Conservation (phyloP, 2,888 invertebrate genomes). For the Drosophila helvetica region DNA sequence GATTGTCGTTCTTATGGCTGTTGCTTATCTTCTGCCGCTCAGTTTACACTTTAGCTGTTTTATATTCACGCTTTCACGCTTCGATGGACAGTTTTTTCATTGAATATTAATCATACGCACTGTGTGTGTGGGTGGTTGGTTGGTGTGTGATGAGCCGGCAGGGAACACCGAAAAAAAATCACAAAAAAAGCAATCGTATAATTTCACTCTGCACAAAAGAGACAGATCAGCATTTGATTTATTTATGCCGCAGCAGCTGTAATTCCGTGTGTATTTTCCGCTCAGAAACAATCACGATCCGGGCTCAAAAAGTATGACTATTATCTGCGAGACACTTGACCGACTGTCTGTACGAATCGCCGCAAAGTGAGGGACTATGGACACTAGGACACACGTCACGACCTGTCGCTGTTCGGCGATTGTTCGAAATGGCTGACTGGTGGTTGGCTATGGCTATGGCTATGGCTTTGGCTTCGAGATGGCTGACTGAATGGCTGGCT, state of each 20-base stretch:
- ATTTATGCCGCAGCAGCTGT: background rate
- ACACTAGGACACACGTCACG: conserved; percentile 10
- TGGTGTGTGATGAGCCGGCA: conserved; percentile 24
- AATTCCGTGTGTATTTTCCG: too few relatives aligned
- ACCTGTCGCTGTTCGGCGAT: conserved; percentile 8
- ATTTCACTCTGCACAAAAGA: background rate
- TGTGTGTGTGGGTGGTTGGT: conserved; percentile 9
- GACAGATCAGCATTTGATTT: too few relatives aligned
- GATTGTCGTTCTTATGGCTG: conserved; percentile 2
- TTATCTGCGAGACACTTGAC: background rate
- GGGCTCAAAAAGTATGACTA: background rate
- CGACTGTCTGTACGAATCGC: background rate
- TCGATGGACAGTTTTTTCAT: conserved; percentile 28
- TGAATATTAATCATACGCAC: conserved; percentile 26
- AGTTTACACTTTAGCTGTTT: conserved; percentile 6
- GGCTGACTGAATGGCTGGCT: conserved; percentile 1
- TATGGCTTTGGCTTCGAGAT: background rate
- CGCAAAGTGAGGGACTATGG: background rate
- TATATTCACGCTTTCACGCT: conserved; percentile 22
- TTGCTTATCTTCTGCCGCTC: conserved; percentile 10
- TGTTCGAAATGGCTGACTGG: conserved; percentile 12
- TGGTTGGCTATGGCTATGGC: background rate
- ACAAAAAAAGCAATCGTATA: conserved; percentile 2
- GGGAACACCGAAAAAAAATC: background rate
- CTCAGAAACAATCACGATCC: background rate